Evolutionary conservation across 2,797 vertebrate genomes (phyloP).

Genomic region (Clarias pachynema): DNA sequence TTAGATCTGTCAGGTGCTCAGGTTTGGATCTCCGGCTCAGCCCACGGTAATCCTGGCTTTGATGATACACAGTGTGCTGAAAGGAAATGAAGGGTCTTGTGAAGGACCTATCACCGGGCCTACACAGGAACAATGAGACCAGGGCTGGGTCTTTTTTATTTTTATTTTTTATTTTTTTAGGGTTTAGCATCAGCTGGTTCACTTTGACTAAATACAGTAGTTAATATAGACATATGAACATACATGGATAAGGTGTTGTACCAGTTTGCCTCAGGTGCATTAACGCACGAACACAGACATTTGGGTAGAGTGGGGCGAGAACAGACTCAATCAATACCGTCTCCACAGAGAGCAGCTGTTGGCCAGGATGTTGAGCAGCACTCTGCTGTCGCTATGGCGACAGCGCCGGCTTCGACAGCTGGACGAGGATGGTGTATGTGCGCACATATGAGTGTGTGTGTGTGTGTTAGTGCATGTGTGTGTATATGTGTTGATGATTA

Average conservation of each 20-base stretch:
- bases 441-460: slow-evolving; percentile 17
- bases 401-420: slow-evolving; percentile 67
- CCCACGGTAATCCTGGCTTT: slow-evolving; percentile 59
- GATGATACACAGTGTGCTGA: slow-evolving; percentile 56
- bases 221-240: not conserved
- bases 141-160: slow-evolving; percentile 18
- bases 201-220: not conserved
- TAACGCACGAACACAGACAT: slow-evolving; percentile 23
- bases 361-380: slow-evolving; percentile 60
- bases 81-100: slow-evolving; percentile 48
- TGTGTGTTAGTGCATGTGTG: slow-evolving; percentile 39
- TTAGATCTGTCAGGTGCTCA: slow-evolving; percentile 61
- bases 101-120: slow-evolving; percentile 31
- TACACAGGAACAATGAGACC: slow-evolving; percentile 40
- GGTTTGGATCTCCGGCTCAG: slow-evolving; percentile 52
- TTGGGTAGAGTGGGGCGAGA: slow-evolving; percentile 56
- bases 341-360: slow-evolving; percentile 67
- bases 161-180: slow-evolving; percentile 20
- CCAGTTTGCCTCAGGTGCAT: slow-evolving; percentile 19
- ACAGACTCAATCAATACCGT: slow-evolving; percentile 67
- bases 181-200: not conserved
- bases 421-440: slow-evolving; percentile 58
- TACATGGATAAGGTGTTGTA: not conserved
- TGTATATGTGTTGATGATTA: slow-evolving; percentile 57
- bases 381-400: slow-evolving; percentile 65